phyloP scores from a whole-genome alignment of 1,140 invertebrate species.

The Meloidogyne chitwoodi region DNA sequence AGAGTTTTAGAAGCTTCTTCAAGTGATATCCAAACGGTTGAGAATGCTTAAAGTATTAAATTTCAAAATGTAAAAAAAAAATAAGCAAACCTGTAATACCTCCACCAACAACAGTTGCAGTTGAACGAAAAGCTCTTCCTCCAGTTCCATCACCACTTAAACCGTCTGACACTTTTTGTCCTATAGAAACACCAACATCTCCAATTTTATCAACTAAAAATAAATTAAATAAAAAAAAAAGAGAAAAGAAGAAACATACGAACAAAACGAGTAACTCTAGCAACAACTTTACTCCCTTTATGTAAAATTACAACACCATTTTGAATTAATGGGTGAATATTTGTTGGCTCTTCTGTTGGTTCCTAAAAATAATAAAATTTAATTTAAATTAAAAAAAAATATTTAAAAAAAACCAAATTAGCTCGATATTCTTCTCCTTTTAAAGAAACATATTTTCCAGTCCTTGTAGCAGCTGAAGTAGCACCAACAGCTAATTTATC shows the following conservation, averaged over 20 bases:
- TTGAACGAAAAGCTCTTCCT: conserved; percentile 24
- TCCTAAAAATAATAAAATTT: neutral
- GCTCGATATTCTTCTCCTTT: conserved; percentile 30
- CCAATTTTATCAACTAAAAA: conserved; percentile 44
- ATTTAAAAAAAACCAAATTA: conserved; percentile 5
- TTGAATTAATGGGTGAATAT: conserved; percentile 41
- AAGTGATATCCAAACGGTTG: conserved; percentile 38
- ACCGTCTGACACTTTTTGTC: conserved; percentile 23
- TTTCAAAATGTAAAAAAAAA: neutral
- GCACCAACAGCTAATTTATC: conserved; percentile 27
- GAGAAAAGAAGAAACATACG: conserved; percentile 14
- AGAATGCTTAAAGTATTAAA: neutral
- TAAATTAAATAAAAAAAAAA: neutral
- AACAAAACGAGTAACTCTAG: conserved; percentile 37
- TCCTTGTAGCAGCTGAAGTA: conserved; percentile 17
- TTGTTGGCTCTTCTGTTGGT: conserved; percentile 33
- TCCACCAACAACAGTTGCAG: conserved; percentile 38
- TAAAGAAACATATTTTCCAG: conserved; percentile 29
- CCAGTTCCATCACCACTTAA: conserved; percentile 32
- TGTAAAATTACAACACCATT: conserved; percentile 37
- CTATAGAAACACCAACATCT: conserved; percentile 37
- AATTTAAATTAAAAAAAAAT: neutral
- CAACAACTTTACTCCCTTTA: conserved; percentile 34
- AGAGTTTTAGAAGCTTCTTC: conserved; percentile 38
- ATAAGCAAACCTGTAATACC: conserved; percentile 32